phyloP scores from a whole-genome alignment of 1,140 invertebrate genomes.

The Microplitis demolitor region DNA sequence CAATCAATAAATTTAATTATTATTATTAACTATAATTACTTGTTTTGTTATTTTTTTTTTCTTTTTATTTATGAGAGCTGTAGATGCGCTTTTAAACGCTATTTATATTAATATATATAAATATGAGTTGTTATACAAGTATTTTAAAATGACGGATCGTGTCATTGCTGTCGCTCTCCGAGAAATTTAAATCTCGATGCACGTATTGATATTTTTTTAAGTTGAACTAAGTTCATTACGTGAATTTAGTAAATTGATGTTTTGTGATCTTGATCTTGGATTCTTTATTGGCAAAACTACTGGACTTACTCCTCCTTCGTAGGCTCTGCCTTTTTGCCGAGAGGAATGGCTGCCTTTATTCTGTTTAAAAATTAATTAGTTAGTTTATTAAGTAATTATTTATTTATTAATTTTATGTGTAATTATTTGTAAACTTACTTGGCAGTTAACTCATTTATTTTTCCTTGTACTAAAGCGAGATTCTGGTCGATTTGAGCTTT shows the following conservation, averaged over 20 bases:
- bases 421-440: constrained; percentile 69
- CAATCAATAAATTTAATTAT: constrained; percentile 18
- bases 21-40: constrained; percentile 48
- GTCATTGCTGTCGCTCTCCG: not conserved
- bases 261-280: constrained; percentile 33
- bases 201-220: too few species aligned
- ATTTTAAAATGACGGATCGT: not conserved
- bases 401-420: too few species aligned
- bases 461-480: constrained; percentile 82
- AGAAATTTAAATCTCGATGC: too few species aligned
- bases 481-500: constrained; percentile 96
- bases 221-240: too few species aligned
- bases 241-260: constrained; percentile 11
- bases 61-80: constrained; percentile 22
- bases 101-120: too few species aligned
- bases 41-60: constrained; percentile 20
- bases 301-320: constrained; percentile 79
- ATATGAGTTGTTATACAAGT: not conserved
- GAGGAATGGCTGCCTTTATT: constrained; percentile 86
- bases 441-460: constrained; percentile 86
- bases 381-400: too few species aligned
- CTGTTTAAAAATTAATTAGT: constrained; percentile 63
- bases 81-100: too few species aligned
- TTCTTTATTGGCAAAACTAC: constrained; percentile 35
- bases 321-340: constrained; percentile 84